Percentiles rank a stretch among this genome's conserved stretches.
These are phyloP conservation scores for Ischnura elegans DNA, from an alignment of 2,888 invertebrate genomes.

Conservation along the genomic window DNA sequence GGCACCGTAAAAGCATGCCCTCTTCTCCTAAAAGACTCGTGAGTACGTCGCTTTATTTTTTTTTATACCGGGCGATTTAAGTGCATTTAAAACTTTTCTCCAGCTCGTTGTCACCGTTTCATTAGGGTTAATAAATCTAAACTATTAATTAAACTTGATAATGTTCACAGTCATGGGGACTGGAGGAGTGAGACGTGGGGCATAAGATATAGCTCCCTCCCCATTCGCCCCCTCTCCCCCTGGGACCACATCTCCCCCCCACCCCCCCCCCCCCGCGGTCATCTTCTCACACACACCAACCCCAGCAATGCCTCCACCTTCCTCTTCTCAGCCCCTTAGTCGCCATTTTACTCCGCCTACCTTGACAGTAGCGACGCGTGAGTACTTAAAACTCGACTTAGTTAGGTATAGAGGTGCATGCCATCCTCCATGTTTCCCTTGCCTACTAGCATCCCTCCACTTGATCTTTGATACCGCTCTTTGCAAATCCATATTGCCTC, in stretches of 20 bases:
- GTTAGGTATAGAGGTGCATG: neutral
- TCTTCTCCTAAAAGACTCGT: neutral
- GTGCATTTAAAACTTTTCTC: slow-evolving; percentile 10
- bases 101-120: neutral
- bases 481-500: neutral
- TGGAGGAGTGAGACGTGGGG: neutral
- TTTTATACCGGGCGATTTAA: neutral
- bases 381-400: slow-evolving; percentile 24
- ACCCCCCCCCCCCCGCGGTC: neutral
- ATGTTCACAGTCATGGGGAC: neutral
- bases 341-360: neutral
- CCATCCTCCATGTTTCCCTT: neutral
- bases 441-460: no score
- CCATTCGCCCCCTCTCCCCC: neutral
- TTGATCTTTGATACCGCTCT: neutral
- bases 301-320: neutral
- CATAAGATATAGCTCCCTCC: neutral
- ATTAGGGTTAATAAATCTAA: slow-evolving; percentile 15
- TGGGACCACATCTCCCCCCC: neutral
- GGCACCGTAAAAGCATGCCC: neutral
- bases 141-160: slow-evolving; percentile 37
- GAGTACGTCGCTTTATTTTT: neutral
- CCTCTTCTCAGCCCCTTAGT: neutral
- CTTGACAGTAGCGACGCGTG: neutral
- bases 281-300: neutral